These are phyloP conservation scores for Ellobium chinense DNA, from an alignment of 2,888 invertebrate genomes.

Conservation along the genomic window DNA sequence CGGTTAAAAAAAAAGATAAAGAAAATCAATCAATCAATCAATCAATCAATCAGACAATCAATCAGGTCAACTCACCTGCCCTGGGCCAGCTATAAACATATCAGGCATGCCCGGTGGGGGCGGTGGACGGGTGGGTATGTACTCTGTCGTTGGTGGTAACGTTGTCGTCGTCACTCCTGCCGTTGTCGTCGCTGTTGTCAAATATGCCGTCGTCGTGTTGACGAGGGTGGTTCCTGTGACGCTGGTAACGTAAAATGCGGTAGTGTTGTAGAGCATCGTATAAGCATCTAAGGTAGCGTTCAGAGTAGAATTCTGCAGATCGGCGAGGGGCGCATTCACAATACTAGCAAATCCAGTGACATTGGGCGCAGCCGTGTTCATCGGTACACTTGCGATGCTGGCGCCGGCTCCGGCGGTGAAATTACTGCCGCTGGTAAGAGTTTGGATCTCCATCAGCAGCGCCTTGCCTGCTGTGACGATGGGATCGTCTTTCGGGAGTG, in stretches of 20 bases:
- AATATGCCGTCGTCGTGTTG: neutral
- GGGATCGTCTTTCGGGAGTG: neutral
- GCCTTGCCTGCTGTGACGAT: slow-evolving; percentile 8
- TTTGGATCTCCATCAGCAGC: slow-evolving; percentile 13
- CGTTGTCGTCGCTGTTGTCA: neutral
- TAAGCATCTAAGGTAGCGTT: neutral
- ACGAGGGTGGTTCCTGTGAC: neutral
- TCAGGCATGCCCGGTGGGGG: slow-evolving; percentile 5
- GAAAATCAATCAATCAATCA: too few species aligned
- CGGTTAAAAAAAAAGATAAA: too few species aligned
- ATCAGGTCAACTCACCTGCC: neutral
- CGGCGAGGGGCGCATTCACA: neutral
- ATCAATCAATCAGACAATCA: too few species aligned
- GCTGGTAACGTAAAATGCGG: neutral
- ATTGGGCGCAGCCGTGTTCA: neutral
- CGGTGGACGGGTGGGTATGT: neutral
- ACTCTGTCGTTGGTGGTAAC: neutral
- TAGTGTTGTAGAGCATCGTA: neutral
- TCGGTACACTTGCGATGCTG: neutral
- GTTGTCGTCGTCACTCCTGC: neutral
- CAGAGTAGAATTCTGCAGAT: too few species aligned
- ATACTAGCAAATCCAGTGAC: neutral
- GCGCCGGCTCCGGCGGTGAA: neutral
- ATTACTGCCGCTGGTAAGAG: neutral
- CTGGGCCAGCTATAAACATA: slow-evolving; percentile 9